Evolutionary conservation across 2,113 vertebrate species (phyloP).

Genomic region (Cromileptes altivelis): DNA sequence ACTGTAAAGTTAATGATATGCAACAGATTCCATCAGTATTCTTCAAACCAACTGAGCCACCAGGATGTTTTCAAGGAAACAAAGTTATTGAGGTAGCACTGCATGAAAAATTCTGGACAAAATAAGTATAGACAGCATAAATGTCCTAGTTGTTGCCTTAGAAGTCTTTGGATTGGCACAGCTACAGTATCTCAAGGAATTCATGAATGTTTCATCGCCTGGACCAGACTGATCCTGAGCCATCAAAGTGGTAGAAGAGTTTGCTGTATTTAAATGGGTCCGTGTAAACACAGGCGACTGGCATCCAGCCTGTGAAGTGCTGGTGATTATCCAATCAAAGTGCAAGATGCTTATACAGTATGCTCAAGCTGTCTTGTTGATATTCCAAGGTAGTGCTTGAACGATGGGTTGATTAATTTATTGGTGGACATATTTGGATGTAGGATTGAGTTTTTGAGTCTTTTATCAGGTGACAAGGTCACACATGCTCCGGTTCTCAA

Average conservation of each 20-base stretch:
- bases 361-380: neutral
- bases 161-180: neutral
- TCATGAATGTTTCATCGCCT: slow-evolving; percentile 52
- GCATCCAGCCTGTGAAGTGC: neutral
- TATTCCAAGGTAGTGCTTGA: neutral
- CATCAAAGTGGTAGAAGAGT: slow-evolving; percentile 12
- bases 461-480: neutral
- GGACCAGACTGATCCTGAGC: slow-evolving; percentile 7
- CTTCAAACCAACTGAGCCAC: neutral
- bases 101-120: neutral
- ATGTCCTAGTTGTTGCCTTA: neutral
- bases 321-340: slow-evolving; percentile 1
- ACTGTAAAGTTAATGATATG: slow-evolving; percentile 12
- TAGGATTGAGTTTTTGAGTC: neutral
- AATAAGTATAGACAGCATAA: neutral
- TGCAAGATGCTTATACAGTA: neutral
- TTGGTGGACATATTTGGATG: neutral
- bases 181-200: slow-evolving; percentile 14
- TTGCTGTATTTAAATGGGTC: slow-evolving; percentile 19
- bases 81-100: neutral
- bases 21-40: neutral
- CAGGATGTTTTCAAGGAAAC: neutral
- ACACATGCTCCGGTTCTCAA: neutral
- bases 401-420: neutral
- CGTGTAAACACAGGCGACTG: slow-evolving; percentile 31